phyloP scores from a whole-genome alignment of 2,113 vertebrate species.

The Nansenia antarctica region DNA sequence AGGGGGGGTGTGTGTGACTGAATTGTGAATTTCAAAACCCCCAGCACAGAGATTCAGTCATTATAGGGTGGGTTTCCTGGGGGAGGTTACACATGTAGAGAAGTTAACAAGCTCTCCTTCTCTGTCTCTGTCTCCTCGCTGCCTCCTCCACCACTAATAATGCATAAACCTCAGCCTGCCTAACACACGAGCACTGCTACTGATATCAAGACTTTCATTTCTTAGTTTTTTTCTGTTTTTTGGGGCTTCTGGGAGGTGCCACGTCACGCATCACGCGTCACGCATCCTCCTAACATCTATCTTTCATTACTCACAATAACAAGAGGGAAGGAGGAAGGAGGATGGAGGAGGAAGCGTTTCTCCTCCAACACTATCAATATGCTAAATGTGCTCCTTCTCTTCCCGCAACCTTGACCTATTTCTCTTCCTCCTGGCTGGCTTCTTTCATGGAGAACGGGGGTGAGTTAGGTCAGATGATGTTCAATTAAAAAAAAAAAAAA shows the following conservation, averaged over 20 bases:
- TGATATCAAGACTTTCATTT: slow-evolving; percentile 33
- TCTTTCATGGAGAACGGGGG: slow-evolving; percentile 41
- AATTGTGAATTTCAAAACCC: slow-evolving; percentile 21
- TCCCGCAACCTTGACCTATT: slow-evolving; percentile 70
- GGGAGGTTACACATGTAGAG: slow-evolving; percentile 50
- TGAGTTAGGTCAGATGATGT: slow-evolving; percentile 55
- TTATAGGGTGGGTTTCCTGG: slow-evolving; percentile 35
- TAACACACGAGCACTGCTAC: slow-evolving; percentile 23
- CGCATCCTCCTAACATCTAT: slow-evolving; percentile 33
- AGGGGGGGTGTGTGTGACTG: no score
- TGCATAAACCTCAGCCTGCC: slow-evolving; percentile 38
- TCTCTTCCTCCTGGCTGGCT: slow-evolving; percentile 47
- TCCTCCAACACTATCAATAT: slow-evolving; percentile 24
- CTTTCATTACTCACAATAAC: slow-evolving; percentile 37
- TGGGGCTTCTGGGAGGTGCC: slow-evolving; percentile 34
- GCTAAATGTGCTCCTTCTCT: slow-evolving; percentile 49
- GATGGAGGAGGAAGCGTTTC: background rate
- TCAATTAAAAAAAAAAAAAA: slow-evolving; percentile 72
- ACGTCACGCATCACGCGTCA: no score
- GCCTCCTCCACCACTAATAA: slow-evolving; percentile 44
- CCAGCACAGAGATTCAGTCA: slow-evolving; percentile 19
- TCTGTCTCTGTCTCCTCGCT: no score
- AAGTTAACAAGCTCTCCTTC: slow-evolving; percentile 54
- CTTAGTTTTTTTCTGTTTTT: no score
- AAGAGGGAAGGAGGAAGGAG: background rate